These are phyloP conservation scores for Platichthys flesus DNA, from an alignment of 2,113 vertebrate species.

Conservation along the genomic window DNA sequence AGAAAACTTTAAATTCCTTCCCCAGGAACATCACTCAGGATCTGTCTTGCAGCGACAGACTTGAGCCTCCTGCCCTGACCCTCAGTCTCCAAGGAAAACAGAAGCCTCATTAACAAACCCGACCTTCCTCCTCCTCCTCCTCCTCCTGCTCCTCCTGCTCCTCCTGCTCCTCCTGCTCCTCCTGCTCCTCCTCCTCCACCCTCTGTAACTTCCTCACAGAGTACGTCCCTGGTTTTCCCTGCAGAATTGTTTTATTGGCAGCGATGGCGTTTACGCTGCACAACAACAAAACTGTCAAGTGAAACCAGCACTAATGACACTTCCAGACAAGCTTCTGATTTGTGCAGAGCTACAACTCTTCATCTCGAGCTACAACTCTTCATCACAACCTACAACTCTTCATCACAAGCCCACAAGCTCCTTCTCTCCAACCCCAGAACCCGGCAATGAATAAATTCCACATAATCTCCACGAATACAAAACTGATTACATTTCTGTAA, in stretches of 20 bases:
- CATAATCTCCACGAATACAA: constrained; percentile 31
- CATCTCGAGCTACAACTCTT: too few relatives aligned
- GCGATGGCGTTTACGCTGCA: neutral
- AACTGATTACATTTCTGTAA: constrained; percentile 13
- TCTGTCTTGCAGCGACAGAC: constrained; percentile 29
- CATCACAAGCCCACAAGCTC: neutral
- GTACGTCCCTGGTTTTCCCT: neutral
- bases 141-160: constrained; percentile 1
- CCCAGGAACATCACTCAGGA: constrained; percentile 36
- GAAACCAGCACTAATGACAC: constrained; percentile 24
- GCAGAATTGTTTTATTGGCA: constrained; percentile 1
- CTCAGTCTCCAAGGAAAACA: constrained; percentile 22
- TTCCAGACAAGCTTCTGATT: neutral
- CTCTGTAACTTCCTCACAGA: constrained; percentile 22
- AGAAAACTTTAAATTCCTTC: constrained; percentile 32
- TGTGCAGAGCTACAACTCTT: constrained; percentile 10
- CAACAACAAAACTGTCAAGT: neutral
- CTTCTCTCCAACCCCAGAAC: neutral
- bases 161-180: neutral
- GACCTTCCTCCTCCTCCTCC: neutral
- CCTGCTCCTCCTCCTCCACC: neutral
- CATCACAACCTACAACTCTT: neutral
- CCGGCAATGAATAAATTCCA: constrained; percentile 12
- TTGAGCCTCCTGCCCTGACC: constrained; percentile 3
- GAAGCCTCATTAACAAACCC: constrained; percentile 27